Base-by-base conservation (phyloP, 2,113 vertebrate species). In the Arizona elegans region DNA sequence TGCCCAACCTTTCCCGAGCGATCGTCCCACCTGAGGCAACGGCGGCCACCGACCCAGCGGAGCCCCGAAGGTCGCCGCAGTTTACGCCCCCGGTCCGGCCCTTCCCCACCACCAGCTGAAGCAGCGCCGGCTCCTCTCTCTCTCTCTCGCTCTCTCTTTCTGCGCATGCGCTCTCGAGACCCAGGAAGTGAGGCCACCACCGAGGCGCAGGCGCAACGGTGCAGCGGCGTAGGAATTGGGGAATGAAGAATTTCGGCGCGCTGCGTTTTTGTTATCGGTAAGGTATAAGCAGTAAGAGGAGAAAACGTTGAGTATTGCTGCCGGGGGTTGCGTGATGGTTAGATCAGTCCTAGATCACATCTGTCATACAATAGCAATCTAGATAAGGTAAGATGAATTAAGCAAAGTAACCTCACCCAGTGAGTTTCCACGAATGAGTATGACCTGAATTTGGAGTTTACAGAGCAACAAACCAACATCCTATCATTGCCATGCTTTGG, bases 131-230 rank as follows among this genome's bases (percentile, higher is more conserved):
- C 2, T n/a, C 0, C 6, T 50, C 43, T 43, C 43, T 3, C 43
- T 43, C 43, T 47, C 43, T 43, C 38, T 43, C 38, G 2, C 47
- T 50, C 43, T 47, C 43, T 3, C 43, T 47, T 4, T 47, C 0
- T 1, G 87, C 96, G 95, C 94, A 94, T 5, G 91, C 53, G 52
- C 90, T 59, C 9, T 55, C 13, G 56, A 26, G 23, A 90, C 47
- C 3, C 92, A 1, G 89, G 92, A 93, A 90, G 81, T 58, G 8
- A 8, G 55, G 75, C 3, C 3, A 10, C 4, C 15, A 33, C 8
- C n/a, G 13, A 2, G 1, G n/a, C 89, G 92, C 92, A 90, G 29
- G 92, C 89, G 92, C 55, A 23, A 24, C 11, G 23, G n/a, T 4
- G 58, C 7, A 3, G 24, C n/a, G 21, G 38, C 10, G 21, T 7